Evolutionary conservation across 1,140 invertebrate genomes (phyloP).

Genomic region (Pachyrhynchus sulphureomaculatus): DNA sequence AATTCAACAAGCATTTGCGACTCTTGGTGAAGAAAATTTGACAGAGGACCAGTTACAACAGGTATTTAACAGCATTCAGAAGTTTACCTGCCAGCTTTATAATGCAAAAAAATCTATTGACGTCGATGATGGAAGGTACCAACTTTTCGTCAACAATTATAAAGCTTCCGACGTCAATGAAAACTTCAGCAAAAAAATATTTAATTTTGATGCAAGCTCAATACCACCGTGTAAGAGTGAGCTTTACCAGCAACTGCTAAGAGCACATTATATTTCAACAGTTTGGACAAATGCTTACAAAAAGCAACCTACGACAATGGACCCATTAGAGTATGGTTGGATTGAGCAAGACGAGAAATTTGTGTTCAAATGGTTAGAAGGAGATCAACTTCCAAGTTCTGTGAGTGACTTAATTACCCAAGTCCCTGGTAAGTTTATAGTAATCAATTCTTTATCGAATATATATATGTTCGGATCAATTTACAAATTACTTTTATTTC

Average conservation of each 20-base stretch:
- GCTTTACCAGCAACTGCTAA: slow-evolving; percentile 35
- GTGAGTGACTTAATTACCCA: not conserved
- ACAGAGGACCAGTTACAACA: too few relatives aligned
- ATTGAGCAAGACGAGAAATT: slow-evolving; percentile 28
- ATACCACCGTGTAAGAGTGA: slow-evolving; percentile 35
- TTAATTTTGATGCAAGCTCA: slow-evolving; percentile 35
- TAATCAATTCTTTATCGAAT: too few relatives aligned
- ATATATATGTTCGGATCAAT: too few relatives aligned
- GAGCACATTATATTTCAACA: slow-evolving; percentile 36
- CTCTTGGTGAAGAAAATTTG: slow-evolving; percentile 7
- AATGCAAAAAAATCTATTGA: slow-evolving; percentile 32
- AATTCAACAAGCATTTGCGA: slow-evolving; percentile 13
- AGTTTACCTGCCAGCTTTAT: slow-evolving; percentile 25
- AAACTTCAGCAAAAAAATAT: slow-evolving; percentile 34
- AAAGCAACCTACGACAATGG: slow-evolving; percentile 17
- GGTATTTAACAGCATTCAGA: slow-evolving; percentile 17
- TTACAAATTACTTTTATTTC: not conserved
- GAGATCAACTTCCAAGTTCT: slow-evolving; percentile 24
- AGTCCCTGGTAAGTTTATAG: not conserved
- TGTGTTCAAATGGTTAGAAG: slow-evolving; percentile 40
- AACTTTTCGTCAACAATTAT: slow-evolving; percentile 35
- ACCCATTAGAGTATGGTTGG: slow-evolving; percentile 37
- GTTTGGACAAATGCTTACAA: slow-evolving; percentile 37
- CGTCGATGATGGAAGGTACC: slow-evolving; percentile 35
- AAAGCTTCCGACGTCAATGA: slow-evolving; percentile 34